Evolutionary conservation across 2,113 vertebrate genomes (phyloP).

Genomic region (Tupaia chinensis): DNA sequence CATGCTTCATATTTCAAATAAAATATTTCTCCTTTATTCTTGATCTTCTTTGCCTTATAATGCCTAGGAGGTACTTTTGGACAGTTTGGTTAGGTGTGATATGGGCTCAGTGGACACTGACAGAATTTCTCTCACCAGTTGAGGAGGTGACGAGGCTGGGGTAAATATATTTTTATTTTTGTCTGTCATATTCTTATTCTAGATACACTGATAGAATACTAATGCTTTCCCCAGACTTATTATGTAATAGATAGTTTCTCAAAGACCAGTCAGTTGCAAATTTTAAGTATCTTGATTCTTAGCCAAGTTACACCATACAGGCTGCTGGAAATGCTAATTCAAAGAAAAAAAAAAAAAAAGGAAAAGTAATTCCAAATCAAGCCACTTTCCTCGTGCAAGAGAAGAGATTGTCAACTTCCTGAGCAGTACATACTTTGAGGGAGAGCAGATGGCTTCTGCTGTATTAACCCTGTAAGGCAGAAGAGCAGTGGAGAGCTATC

Average conservation of each 20-base stretch:
- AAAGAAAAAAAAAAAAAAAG: not conserved
- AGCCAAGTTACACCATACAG: not conserved
- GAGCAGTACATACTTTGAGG: not conserved
- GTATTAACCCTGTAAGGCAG: not conserved
- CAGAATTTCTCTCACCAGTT: not conserved
- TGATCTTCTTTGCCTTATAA: not conserved
- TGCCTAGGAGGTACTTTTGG: not conserved
- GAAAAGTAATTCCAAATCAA: not conserved
- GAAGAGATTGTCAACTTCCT: not conserved
- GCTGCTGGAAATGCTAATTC: not conserved
- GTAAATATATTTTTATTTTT: not conserved
- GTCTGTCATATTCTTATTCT: not conserved
- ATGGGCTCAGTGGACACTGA: not conserved
- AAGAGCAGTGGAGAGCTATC: not conserved
- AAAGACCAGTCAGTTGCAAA: not conserved
- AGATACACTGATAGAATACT: not conserved
- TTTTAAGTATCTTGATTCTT: not conserved
- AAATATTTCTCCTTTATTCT: not conserved
- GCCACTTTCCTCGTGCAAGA: not conserved
- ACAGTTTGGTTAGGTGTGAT: not conserved
- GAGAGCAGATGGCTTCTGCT: not conserved
- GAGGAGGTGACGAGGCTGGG: not conserved
- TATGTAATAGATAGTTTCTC: not conserved
- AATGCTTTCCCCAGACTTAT: not conserved
- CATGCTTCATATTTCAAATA: not conserved